Conservation (phyloP, 2,113 vertebrate genomes). For the Collichthys lucidus region DNA sequence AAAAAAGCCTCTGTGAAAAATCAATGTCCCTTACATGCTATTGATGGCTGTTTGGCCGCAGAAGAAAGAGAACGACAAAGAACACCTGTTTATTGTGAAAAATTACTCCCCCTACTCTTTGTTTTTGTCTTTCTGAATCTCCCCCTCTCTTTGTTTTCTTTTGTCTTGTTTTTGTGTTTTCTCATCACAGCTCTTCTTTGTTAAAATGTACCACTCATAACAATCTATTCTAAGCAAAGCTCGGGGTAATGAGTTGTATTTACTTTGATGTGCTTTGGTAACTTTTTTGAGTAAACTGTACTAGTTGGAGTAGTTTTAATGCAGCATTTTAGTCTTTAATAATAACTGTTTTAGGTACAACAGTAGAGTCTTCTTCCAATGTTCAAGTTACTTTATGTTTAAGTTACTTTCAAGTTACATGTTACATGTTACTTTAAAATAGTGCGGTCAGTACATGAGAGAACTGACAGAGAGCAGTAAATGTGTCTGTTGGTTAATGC, state of each 20-base stretch:
- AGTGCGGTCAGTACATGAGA: background rate
- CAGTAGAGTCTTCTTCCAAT: background rate
- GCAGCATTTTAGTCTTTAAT: background rate
- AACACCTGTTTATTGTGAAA: conserved; percentile 74
- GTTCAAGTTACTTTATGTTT: background rate
- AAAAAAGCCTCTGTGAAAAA: conserved; percentile 80
- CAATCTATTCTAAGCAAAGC: background rate
- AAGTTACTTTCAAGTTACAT: no score
- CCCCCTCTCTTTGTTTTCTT: conserved; percentile 31
- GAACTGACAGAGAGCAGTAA: background rate
- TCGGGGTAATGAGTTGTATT: background rate
- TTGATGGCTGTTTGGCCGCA: conserved; percentile 78
- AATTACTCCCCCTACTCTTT: conserved; percentile 51
- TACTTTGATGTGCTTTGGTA: background rate
- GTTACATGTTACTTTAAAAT: no score
- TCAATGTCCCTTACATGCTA: conserved; percentile 80
- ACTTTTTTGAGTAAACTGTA: background rate
- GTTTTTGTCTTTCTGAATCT: conserved; percentile 44
- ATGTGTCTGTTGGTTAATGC: conserved; percentile 1
- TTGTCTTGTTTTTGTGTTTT: conserved; percentile 8
- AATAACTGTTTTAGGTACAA: background rate
- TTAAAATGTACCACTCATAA: conserved; percentile 18
- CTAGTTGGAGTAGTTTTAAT: background rate
- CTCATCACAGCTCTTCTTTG: conserved; percentile 5
- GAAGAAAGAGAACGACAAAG: conserved; percentile 74